Evolutionary conservation across 2,113 vertebrate genomes (phyloP).

Genomic region (Chunga burmeisteri): DNA sequence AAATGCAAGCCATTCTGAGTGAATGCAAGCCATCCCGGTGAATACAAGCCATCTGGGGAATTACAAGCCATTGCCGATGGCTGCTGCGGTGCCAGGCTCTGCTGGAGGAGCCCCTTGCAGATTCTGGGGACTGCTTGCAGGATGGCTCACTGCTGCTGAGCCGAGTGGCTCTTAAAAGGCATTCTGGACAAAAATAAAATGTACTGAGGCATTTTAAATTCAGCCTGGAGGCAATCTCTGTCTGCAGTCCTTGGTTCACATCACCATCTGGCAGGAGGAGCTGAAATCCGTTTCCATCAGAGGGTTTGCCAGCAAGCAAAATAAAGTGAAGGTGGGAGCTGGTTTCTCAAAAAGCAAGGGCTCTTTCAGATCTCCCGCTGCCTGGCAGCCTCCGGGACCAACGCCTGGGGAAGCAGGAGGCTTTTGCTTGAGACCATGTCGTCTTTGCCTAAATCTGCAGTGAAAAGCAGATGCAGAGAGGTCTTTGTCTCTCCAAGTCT

Average conservation of each 20-base stretch:
- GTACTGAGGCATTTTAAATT: conserved; percentile 39
- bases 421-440: neutral
- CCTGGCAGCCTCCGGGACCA: neutral
- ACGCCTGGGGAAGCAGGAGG: neutral
- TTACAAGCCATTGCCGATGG: neutral
- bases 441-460: neutral
- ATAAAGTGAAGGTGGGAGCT: conserved; percentile 27
- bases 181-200: conserved; percentile 50
- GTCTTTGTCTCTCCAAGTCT: neutral
- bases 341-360: neutral
- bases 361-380: neutral
- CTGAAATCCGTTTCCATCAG: conserved; percentile 50
- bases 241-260: conserved; percentile 47
- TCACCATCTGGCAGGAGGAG: conserved; percentile 60
- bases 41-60: neutral
- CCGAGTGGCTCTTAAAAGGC: neutral
- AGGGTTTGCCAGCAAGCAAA: conserved; percentile 23
- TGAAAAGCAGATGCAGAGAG: neutral
- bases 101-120: neutral
- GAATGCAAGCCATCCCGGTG: neutral
- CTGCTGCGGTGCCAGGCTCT: neutral
- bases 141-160: neutral
- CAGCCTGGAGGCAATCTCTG: conserved; percentile 37
- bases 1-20: neutral
- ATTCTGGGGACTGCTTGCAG: accelerated